A percentile compares a stretch with the other conserved stretches of the same genome.
Conservation (phyloP, 2,113 vertebrate genomes). For the Rhinolophus ferrumequinum region DNA sequence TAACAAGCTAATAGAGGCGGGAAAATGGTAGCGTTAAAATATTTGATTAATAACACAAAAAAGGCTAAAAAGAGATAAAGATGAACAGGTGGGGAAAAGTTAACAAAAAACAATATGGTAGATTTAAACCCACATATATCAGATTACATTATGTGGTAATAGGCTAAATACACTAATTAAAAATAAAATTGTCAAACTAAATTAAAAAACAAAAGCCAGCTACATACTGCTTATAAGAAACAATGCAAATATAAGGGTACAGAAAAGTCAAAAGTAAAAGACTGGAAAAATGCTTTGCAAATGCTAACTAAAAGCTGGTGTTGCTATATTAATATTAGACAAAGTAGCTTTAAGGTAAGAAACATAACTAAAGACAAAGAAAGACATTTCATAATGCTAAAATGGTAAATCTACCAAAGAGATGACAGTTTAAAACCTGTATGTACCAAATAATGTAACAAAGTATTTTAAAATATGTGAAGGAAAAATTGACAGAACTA, state of each 20-base stretch:
- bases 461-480: neutral
- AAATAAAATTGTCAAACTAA: neutral
- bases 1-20: neutral
- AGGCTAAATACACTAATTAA: neutral
- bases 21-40: neutral
- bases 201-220: neutral
- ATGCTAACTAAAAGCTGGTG: neutral
- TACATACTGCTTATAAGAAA: neutral
- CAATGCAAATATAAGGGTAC: neutral
- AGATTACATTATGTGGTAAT: neutral
- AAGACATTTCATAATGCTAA: neutral
- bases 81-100: neutral
- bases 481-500: neutral
- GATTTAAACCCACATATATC: neutral
- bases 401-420: neutral
- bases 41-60: neutral
- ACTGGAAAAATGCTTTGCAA: neutral
- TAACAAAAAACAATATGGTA: neutral
- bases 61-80: neutral
- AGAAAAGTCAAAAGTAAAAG: neutral
- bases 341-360: neutral
- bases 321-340: neutral
- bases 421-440: neutral
- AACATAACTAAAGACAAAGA: neutral
- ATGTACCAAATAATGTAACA: neutral